phyloP scores from a whole-genome alignment of 1,140 invertebrate species.

The Phortica variegata region DNA sequence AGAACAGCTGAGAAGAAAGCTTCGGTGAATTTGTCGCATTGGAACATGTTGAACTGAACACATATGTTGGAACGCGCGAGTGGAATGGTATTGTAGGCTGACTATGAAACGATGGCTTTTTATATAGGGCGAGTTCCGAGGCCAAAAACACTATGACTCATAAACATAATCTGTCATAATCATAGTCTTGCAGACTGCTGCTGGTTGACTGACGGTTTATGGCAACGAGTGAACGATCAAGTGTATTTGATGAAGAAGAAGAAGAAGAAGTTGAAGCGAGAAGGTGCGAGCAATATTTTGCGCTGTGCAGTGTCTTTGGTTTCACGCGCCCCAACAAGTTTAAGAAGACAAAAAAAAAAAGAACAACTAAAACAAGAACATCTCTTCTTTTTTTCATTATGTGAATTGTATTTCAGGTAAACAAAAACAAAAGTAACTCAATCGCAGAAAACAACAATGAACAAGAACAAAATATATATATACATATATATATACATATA shows the following conservation, averaged over 20 bases:
- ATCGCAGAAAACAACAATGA: not conserved
- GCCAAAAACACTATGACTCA: not conserved
- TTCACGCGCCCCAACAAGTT: not conserved
- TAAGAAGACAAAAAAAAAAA: not conserved
- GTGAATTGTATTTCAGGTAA: not conserved
- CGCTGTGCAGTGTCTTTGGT: not conserved
- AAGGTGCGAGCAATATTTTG: not conserved
- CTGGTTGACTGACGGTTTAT: not conserved
- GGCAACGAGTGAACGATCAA: not conserved
- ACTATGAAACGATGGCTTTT: too few species aligned
- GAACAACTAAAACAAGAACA: not conserved
- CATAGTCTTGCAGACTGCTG: not conserved
- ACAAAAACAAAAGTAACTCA: not conserved
- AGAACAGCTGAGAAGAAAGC: too few species aligned
- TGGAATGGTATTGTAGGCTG: too few species aligned
- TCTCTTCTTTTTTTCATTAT: not conserved
- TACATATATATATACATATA: not conserved
- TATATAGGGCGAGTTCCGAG: not conserved
- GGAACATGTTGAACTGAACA: too few species aligned
- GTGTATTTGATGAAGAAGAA: too few species aligned
- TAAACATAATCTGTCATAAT: not conserved
- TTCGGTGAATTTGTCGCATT: too few species aligned
- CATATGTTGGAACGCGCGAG: too few species aligned
- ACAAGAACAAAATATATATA: not conserved
- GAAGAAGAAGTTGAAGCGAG: too few species aligned